These are phyloP conservation scores for Neelides sp. DNA, from an alignment of 1,140 invertebrate species.

Conservation along the genomic window DNA sequence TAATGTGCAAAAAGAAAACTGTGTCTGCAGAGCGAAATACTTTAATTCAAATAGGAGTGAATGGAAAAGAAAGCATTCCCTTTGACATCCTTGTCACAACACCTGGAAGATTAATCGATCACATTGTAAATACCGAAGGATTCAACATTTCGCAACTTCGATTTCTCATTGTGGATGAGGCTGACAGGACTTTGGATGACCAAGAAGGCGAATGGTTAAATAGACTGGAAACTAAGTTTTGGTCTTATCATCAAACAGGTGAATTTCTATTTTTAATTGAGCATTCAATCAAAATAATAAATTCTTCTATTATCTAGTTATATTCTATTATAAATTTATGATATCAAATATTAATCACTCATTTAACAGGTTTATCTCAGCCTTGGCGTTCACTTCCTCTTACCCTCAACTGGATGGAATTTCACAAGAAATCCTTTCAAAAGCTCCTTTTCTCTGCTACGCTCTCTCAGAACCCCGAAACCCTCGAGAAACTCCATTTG, in stretches of 20 bases:
- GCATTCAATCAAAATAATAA: too few species aligned
- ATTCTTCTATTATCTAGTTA: not conserved
- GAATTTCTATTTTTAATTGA: not conserved
- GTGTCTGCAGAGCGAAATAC: constrained; percentile 61
- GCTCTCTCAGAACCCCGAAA: constrained; percentile 87
- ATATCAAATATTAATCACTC: not conserved
- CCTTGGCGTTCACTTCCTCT: constrained; percentile 38
- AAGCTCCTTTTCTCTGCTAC: constrained; percentile 94
- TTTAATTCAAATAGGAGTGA: constrained; percentile 50
- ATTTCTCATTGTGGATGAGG: constrained; percentile 84
- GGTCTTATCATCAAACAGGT: constrained; percentile 22
- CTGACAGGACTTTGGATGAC: constrained; percentile 82
- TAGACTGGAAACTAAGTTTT: constrained; percentile 41
- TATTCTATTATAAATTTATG: not conserved
- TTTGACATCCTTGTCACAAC: constrained; percentile 83
- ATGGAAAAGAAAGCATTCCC: constrained; percentile 22
- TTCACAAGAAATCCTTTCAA: constrained; percentile 51
- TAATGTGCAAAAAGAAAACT: constrained; percentile 57
- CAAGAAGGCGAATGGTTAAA: constrained; percentile 79
- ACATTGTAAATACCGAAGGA: constrained; percentile 73
- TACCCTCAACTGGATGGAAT: constrained; percentile 30
- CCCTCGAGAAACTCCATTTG: constrained; percentile 69
- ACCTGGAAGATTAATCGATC: constrained; percentile 81
- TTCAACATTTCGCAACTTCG: constrained; percentile 64
- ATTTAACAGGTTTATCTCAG: constrained; percentile 13